Base-by-base conservation (phyloP, 2,113 vertebrate species). In the Neodon shergylaensis region DNA sequence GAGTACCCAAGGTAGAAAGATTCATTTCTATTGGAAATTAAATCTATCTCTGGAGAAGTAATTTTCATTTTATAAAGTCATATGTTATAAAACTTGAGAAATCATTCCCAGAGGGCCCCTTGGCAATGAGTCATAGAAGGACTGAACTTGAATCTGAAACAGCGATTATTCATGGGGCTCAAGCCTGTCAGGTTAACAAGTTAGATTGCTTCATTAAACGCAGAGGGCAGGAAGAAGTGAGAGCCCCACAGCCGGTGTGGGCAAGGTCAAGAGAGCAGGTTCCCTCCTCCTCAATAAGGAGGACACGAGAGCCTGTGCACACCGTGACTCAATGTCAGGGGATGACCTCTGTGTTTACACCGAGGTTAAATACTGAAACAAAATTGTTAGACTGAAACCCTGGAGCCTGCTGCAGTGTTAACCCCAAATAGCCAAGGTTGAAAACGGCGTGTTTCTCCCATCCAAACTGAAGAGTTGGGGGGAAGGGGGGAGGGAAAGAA, bases 11-110 rank as follows among this genome's bases (percentile, higher is more conserved):
- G 73, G 42, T 77, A 5, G 31, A 78, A 84, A 95, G 70, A 91
- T 16, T 85, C 72, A 92, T 58, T 81, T 82, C 74, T 22, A 72
- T 22, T 63, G n/a, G 63, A 88, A 81, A 85, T 96, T 88, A 79
- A 94, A 92, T 84, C 28, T 63, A 65, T 22, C 36, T 92, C 91
- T 78, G 77, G 77, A 91, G 90, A 92, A 88, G 54, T 72, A 90
- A 86, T 85, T 94, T 96, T 95, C 24, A 42, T 83, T 96, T 97
- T 94, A 91, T 92, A 82, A 97, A 86, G 73, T 36, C 52, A 90
- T 52, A 72, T 49, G 49, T 92, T 92, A 92, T 74, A 94, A 86
- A 85, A 85, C 74, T 65, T 86, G 72, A 86, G 61, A 96, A 94
- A 82, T 93, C 13, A 83, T 73, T 84, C 61, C 31, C 44, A 91